Percentiles rank a stretch among this genome's conserved stretches.
Evolutionary conservation across 2,888 invertebrate species (phyloP).

Genomic region (Melanostoma scalare): DNA sequence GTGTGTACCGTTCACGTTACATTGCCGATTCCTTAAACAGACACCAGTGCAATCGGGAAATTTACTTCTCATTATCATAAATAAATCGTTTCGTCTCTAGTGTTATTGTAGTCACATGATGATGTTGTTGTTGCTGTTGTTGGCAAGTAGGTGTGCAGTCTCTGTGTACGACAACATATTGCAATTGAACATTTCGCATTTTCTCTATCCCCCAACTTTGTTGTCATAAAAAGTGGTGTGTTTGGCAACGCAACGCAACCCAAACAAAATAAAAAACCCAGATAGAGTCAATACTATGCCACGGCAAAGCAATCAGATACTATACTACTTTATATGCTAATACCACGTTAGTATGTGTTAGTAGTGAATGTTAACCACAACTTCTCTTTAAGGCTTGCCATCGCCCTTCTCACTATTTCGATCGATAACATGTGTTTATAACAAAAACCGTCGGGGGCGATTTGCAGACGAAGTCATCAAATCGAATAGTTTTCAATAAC

Average conservation of each 20-base stretch:
- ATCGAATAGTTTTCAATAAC: not conserved
- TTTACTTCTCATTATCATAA: constrained; percentile 70
- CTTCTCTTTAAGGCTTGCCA: constrained; percentile 33
- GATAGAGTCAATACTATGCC: constrained; percentile 12
- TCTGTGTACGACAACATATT: constrained; percentile 41
- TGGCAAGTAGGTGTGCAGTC: not conserved
- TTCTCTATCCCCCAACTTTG: not conserved
- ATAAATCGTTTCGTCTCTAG: constrained; percentile 50
- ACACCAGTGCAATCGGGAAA: constrained; percentile 46
- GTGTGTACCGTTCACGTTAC: not conserved
- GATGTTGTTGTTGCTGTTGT: constrained; percentile 13
- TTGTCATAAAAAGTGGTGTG: not conserved
- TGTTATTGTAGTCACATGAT: constrained; percentile 12
- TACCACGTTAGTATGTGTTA: constrained; percentile 31
- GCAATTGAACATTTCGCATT: constrained; percentile 6
- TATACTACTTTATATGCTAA: constrained; percentile 64
- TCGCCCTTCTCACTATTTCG: constrained; percentile 8
- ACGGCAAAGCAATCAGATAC: constrained; percentile 47
- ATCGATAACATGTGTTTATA: constrained; percentile 47
- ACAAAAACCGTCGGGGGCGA: constrained; percentile 30
- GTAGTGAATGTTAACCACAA: constrained; percentile 34
- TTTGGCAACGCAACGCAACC: constrained; percentile 8
- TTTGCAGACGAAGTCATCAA: not conserved
- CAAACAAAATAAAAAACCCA: constrained; percentile 35
- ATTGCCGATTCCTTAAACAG: constrained; percentile 53